Evolutionary conservation across 1,140 invertebrate species (phyloP).

Genomic region (Amphibalanus amphitrite): DNA sequence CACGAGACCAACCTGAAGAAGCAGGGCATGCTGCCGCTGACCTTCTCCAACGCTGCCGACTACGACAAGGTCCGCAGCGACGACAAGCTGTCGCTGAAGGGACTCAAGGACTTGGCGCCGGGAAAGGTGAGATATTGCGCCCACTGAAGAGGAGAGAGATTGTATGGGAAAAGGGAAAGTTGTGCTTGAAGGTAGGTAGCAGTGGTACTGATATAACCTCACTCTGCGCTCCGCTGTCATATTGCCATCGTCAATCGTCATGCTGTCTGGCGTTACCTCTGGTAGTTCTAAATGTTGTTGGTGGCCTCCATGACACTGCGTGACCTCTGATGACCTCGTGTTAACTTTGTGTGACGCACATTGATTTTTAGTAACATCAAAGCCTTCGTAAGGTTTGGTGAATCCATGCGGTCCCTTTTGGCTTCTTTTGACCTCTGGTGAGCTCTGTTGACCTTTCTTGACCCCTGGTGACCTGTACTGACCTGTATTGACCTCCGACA

Average conservation of each 20-base stretch:
- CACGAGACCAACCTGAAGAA: conserved; percentile 99
- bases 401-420: too few relatives aligned
- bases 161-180: background rate
- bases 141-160: background rate
- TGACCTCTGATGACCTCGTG: too few relatives aligned
- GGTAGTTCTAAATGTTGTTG: too few relatives aligned
- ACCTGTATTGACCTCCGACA: conserved; percentile 28
- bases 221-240: conserved; percentile 15
- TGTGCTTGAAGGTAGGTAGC: background rate
- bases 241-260: too few relatives aligned
- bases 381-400: too few relatives aligned
- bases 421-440: too few relatives aligned
- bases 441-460: too few relatives aligned
- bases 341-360: too few relatives aligned
- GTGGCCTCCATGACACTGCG: too few relatives aligned
- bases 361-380: too few relatives aligned
- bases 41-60: conserved; percentile 82
- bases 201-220: background rate
- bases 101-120: conserved; percentile 64
- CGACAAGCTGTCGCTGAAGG: conserved; percentile 85
- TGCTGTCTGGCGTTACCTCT: too few relatives aligned
- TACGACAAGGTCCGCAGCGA: conserved; percentile 94
- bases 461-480: background rate
- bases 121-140: conserved; percentile 50
- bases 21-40: conserved; percentile 90